Base-by-base conservation (phyloP, 2,888 invertebrate species). In the Drosophila flavopinicola region DNA sequence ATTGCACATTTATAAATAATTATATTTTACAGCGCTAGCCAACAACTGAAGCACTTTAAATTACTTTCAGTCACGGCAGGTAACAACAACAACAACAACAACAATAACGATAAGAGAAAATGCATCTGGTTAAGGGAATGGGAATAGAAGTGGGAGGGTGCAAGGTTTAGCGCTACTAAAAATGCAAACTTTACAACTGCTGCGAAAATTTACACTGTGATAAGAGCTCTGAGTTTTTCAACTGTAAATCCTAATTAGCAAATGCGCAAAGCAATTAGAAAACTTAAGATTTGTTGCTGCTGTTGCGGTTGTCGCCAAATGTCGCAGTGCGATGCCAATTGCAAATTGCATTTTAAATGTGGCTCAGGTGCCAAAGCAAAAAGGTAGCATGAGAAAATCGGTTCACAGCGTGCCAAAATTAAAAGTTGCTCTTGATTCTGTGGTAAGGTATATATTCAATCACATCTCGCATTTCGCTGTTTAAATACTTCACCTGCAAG, bases 201-300 rank as follows among this genome's bases (percentile, higher is more conserved):
- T 65, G 75, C 56, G 57, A 65, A 68, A 63, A 65, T 69, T 69
- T 60, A 45, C 69, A 60, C 47, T 59, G 60, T 73, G 80, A 79
- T 79, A 79, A 79, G 75, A 57, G 58, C 56, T 48, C 48, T 38
- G 27, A 42, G 47, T 60, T 41, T 67, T 45, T 47, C 74, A 71
- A 75, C 75, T 72, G 75, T 68, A 65, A 84, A 78, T 75, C 52
- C 47, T 78, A 80, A 80, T 80, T 84, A 80, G 78, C 75, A 67
- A 78, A 78, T 66, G 57, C 30, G 73, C 66, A 42, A 75, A 54
- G 73, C 70, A 78, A 80, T 80, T 84, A 69, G 59, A 69, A 57
- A 51, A 60, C 70, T 65, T 59, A 52, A 47, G 11, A 57, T 51
- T 61, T 57, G 38, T 25, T 52, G 35, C 25, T 42, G 6, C 25